These are phyloP conservation scores for Ptycholaimellus sp. DNA, from an alignment of 2,888 invertebrate genomes.

Conservation along the genomic window DNA sequence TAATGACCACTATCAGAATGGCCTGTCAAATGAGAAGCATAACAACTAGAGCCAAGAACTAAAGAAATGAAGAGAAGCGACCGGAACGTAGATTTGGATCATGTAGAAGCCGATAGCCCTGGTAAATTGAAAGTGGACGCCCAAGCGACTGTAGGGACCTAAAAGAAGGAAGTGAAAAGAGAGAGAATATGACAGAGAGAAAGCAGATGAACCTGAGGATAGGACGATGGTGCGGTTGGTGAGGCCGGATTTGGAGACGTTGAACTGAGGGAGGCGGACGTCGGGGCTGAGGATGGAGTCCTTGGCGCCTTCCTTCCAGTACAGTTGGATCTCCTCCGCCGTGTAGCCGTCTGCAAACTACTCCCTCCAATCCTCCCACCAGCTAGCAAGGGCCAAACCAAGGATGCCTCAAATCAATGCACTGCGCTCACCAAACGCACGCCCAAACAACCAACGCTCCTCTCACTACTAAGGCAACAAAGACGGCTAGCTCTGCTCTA, in stretches of 20 bases:
- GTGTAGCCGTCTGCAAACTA: conserved; percentile 29
- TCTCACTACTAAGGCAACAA: no score
- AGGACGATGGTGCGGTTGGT: conserved; percentile 15
- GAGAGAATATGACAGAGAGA: neutral
- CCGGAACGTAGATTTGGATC: conserved; percentile 91
- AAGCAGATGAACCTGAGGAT: conserved; percentile 14
- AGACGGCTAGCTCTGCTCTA: no score
- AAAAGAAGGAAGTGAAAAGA: conserved; percentile 6
- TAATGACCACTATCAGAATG: conserved; percentile 32
- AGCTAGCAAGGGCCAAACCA: no score
- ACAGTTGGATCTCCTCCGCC: conserved; percentile 31
- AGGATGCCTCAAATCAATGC: no score
- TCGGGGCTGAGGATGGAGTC: conserved; percentile 17
- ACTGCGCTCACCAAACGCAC: no score
- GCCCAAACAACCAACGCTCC: no score
- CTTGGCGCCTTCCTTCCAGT: conserved; percentile 28
- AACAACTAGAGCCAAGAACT: no score
- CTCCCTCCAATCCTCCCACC: neutral
- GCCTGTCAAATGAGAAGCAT: neutral
- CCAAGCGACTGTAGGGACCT: conserved; percentile 27
- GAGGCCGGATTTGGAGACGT: conserved; percentile 15
- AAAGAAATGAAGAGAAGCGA: no score
- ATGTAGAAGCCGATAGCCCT: conserved; percentile 94
- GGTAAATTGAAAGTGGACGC: conserved; percentile 38
- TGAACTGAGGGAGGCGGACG: conserved; percentile 32